Percentiles rank a stretch among this genome's conserved stretches.
Conservation (phyloP, 2,113 vertebrate genomes). For the Cisticola juncidis region DNA sequence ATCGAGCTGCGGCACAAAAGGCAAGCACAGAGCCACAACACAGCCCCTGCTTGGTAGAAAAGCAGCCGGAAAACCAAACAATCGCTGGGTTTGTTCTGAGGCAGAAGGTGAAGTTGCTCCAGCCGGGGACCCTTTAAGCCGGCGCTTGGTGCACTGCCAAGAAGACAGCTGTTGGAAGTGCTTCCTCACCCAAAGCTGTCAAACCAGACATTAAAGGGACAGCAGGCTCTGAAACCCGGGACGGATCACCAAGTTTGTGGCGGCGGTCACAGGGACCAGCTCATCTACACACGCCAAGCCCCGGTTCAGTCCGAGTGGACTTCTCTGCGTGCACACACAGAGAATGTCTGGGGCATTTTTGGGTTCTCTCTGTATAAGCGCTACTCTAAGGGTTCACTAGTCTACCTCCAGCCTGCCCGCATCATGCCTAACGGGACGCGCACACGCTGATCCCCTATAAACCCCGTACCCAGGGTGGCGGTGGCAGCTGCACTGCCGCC, state of each 20-base stretch:
- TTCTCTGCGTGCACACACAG: not conserved
- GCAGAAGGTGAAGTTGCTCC: slow-evolving; percentile 78
- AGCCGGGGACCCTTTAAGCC: slow-evolving; percentile 87
- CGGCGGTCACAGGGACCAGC: not conserved
- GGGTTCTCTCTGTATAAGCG: not conserved
- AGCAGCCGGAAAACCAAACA: slow-evolving; percentile 77
- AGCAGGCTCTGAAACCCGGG: slow-evolving; percentile 45
- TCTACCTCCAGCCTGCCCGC: not conserved
- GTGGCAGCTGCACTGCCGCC: not conserved
- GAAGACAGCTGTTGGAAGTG: slow-evolving; percentile 97
- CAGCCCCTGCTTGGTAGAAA: slow-evolving; percentile 49
- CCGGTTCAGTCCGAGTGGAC: not conserved
- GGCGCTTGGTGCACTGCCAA: slow-evolving; percentile 89
- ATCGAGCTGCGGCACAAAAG: slow-evolving; percentile 24
- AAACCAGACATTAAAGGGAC: slow-evolving; percentile 84
- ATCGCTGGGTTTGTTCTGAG: slow-evolving; percentile 77
- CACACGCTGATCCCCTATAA: not conserved
- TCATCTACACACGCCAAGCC: not conserved
- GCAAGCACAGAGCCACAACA: slow-evolving; percentile 26
- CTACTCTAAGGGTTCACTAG: not conserved
- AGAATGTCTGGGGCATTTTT: not conserved
- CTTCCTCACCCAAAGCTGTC: slow-evolving; percentile 90
- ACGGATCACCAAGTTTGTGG: slow-evolving; percentile 67
- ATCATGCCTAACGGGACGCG: no score
- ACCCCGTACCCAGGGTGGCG: not conserved